Evolutionary conservation across 1,140 invertebrate species (phyloP).

Genomic region (Anastrepha obliqua): DNA sequence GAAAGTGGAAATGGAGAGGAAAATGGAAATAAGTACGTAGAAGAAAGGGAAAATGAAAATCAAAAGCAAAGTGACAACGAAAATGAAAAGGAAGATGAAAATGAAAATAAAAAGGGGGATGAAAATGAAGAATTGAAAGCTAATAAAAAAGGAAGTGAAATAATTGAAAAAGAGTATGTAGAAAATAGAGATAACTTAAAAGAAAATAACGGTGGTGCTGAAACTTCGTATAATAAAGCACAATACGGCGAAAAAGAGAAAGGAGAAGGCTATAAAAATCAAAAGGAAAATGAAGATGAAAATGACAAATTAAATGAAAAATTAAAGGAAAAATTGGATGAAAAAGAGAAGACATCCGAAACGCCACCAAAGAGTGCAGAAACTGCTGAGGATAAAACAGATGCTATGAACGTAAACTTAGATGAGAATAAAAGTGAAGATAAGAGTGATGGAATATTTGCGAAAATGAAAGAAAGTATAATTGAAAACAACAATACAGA

Average conservation of each 20-base stretch:
- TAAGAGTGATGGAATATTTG: too few species aligned
- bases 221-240: background rate
- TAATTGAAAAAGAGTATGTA: background rate
- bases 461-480: too few species aligned
- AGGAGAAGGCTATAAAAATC: background rate
- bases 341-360: too few species aligned
- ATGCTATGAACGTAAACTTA: too few species aligned
- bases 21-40: background rate
- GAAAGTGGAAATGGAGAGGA: background rate
- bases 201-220: background rate
- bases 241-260: too few species aligned
- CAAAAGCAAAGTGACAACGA: slow-evolving; percentile 33
- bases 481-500: too few species aligned
- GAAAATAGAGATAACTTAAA: background rate
- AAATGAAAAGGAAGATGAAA: background rate
- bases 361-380: too few species aligned
- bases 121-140: slow-evolving; percentile 26
- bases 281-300: background rate
- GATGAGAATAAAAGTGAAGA: too few species aligned
- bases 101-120: slow-evolving; percentile 1
- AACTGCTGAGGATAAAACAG: too few species aligned
- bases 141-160: background rate
- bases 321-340: too few species aligned
- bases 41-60: slow-evolving; percentile 52
- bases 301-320: background rate